phyloP scores from a whole-genome alignment of 2,888 invertebrate genomes.

The Tachina lurida region DNA sequence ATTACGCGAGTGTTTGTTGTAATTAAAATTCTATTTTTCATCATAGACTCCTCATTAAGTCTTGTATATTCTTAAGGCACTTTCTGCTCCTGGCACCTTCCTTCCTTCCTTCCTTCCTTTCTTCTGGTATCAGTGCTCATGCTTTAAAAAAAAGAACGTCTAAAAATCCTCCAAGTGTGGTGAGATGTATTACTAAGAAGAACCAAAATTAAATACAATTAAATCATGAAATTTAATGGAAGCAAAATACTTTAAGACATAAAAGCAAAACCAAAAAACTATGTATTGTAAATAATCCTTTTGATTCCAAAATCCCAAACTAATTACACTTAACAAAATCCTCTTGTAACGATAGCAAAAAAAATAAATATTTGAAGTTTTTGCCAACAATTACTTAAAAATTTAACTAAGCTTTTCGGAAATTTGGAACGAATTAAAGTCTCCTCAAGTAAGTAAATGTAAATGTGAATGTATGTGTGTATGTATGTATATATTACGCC shows the following conservation, averaged over 20 bases:
- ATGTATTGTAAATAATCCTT: not conserved
- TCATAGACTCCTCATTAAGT: conserved; percentile 34
- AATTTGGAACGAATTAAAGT: conserved; percentile 27
- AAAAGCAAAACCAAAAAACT: not conserved
- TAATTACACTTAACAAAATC: not conserved
- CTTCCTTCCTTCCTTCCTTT: not conserved
- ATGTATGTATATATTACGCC: not conserved
- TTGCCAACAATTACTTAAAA: conserved; percentile 8
- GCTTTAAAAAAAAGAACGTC: conserved; percentile 5
- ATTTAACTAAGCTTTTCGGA: conserved; percentile 7
- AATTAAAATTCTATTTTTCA: conserved; percentile 48
- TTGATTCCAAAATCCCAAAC: not conserved
- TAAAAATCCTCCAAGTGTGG: conserved; percentile 1
- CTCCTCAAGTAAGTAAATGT: conserved; percentile 49
- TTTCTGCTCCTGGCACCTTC: not conserved
- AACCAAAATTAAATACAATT: conserved; percentile 9
- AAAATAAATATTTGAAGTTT: not conserved
- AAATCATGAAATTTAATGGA: not conserved
- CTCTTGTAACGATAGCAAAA: not conserved
- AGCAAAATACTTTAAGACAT: conserved; percentile 10
- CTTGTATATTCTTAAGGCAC: conserved; percentile 13
- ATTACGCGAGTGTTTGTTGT: conserved; percentile 37
- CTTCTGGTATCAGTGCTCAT: not conserved
- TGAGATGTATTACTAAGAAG: conserved; percentile 29
- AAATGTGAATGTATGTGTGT: not conserved